Evolutionary conservation across 2,888 invertebrate species (phyloP), one percentile per base, ranked within the genome.

Genomic region (Melanostoma scalare): DNA sequence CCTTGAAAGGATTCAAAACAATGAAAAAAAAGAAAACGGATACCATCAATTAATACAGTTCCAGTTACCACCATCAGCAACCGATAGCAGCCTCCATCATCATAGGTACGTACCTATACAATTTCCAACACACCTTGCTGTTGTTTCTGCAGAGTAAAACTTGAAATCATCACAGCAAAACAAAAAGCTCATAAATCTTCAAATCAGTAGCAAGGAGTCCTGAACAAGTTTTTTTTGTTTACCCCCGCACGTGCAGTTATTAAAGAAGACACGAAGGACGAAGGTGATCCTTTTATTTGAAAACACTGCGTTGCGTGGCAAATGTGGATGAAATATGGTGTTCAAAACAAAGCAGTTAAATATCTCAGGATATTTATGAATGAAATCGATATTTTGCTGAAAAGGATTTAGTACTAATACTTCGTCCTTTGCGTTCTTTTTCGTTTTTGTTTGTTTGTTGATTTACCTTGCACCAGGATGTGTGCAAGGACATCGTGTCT

Each of bases 331-430:
- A 80, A 71, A 75, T 48, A 75, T 65, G 69, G 56, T 36, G 65
- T 75, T 65, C 6, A 75, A 80, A 80, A 71, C 75, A 80, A 80
- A 80, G 36, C 75, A 38, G n/a, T 69, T 53, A 73, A 71, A 60
- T 53, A 53, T 40, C 38, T 20, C 44, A 69, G 31, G 56, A 74
- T 74, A 58, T 56, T 63, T 65, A 31, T 36, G 52, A 65, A 52
- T 38, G 40, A 30, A 65, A 78, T 78, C 72, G 58, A 78, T 78
- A 65, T 78, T 40, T 48, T 44, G 31, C 36, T 35, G 30, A 36
- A 52, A 52, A 33, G 53, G 40, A 55, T 48, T 68, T 56, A 36
- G 20, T 8, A n/a, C 30, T 44, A 8, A 40, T 40, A 30, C 20
- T 20, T 40, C 8, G 56, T 9, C 20, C 9, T 35, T 6, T 30